Base-by-base conservation (phyloP, 2,113 vertebrate species). In the Hymenochirus boettgeri region DNA sequence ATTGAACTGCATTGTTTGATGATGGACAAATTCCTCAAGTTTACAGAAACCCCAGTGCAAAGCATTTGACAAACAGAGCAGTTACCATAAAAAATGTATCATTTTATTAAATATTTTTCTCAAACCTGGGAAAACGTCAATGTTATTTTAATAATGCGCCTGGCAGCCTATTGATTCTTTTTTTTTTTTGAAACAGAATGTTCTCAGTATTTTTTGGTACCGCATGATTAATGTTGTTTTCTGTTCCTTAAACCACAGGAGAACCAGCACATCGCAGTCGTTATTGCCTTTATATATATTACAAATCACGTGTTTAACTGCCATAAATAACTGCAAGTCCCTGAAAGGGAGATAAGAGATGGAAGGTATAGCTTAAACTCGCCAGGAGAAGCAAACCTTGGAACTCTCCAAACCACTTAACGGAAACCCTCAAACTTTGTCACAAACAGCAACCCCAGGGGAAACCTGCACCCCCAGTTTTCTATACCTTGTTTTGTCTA, bases 71-170 rank as follows among this genome's bases (percentile, higher is more conserved):
- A 64, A 55, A 64, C 39, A 21, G 35, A 53, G 18, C 12, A 25
- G 11, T 45, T 50, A 63, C 61, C 61, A 63, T 45, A 46, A 64
- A 63, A 64, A 55, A 45, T 47, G 26, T 51, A 7, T 0, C 18
- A 29, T 64, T 54, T 64, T 46, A 64, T 64, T 45, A 64, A 62
- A 62, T 11, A 62, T 62, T 63, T 52, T 46, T 45, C 24, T 25
- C 8, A 8, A 48, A 23, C 47, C 48, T 25, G 17, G 26, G 17
- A 17, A 48, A 35, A 19, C 15, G 47, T 55, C 35, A 45, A 22
- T 64, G 37, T 64, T 64, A 64, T 54, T 64, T 64, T 64, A 64
- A 64, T 64, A 64, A 29, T 19, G 50, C 17, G 18, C 6, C 22
- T 62, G 51, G 61, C 48, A 45, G 51, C 19, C 7, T 26, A 57